phyloP scores from a whole-genome alignment of 2,113 vertebrate species.

The Erinaceus europaeus region DNA sequence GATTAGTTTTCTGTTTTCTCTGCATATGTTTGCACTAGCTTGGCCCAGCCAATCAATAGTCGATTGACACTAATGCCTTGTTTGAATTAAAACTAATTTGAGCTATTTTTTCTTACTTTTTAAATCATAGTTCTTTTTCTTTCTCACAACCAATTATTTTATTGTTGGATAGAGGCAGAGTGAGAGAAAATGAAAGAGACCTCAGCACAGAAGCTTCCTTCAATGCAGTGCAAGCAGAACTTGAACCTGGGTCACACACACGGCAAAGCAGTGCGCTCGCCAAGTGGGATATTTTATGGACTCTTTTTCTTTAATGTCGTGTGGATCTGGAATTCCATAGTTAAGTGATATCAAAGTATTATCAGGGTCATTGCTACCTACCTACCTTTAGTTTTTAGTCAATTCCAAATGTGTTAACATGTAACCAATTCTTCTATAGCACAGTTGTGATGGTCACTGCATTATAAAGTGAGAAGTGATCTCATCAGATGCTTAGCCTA shows the following conservation, averaged over 20 bases:
- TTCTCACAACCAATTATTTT: too few species aligned
- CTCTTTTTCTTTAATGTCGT: neutral
- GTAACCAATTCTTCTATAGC: neutral
- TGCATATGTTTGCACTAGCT: neutral
- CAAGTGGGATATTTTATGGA: neutral
- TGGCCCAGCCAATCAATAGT: neutral
- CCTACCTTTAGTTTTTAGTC: neutral
- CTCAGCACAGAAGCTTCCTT: too few species aligned
- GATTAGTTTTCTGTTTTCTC: neutral
- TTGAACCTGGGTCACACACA: too few species aligned
- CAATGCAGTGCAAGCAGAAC: too few species aligned
- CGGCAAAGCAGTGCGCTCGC: too few species aligned
- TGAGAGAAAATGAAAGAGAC: too few species aligned
- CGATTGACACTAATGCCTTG: slow-evolving; percentile 40
- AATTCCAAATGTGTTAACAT: neutral
- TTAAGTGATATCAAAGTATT: neutral
- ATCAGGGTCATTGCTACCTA: neutral
- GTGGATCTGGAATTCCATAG: neutral
- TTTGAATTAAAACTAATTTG: slow-evolving; percentile 29
- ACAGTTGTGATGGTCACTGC: neutral
- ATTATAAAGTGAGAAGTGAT: neutral
- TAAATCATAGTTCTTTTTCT: too few species aligned
- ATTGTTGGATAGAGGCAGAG: too few species aligned
- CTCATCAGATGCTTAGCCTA: neutral
- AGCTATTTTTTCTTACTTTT: neutral